phyloP scores from a whole-genome alignment of 2,113 vertebrate species.

The Ammodytes marinus region DNA sequence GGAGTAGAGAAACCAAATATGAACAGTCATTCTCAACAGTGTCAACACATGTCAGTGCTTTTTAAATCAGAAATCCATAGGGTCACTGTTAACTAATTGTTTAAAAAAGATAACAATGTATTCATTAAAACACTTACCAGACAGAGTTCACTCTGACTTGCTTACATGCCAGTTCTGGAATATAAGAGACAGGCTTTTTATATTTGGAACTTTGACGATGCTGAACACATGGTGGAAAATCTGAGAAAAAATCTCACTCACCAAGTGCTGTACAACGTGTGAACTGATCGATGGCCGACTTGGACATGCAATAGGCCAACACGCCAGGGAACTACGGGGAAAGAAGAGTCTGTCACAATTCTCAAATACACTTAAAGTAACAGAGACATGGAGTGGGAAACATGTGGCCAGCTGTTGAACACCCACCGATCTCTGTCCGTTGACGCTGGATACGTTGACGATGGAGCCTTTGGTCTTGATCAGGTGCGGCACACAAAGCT shows the following conservation, averaged over 20 bases:
- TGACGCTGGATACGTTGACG: constrained; percentile 88
- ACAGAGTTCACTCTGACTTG: constrained; percentile 88
- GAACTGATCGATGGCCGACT: constrained; percentile 88
- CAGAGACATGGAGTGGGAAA: background rate
- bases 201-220: background rate
- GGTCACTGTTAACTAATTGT: background rate
- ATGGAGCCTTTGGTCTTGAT: constrained; percentile 86
- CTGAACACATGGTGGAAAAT: background rate
- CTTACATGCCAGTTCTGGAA: constrained; percentile 85
- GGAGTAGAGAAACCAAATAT: background rate
- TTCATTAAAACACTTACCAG: constrained; percentile 72
- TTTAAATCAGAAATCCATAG: background rate
- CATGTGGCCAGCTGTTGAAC: background rate
- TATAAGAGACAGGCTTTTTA: background rate
- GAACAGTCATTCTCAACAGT: background rate
- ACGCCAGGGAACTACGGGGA: constrained; percentile 85
- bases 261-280: constrained; percentile 86
- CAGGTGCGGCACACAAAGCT: constrained; percentile 86
- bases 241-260: constrained; percentile 57
- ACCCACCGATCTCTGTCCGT: constrained; percentile 87
- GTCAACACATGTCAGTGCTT: background rate
- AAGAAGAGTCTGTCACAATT: background rate
- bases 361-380: background rate
- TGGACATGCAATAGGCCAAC: constrained; percentile 88
- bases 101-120: background rate